Percentiles rank a stretch among this genome's conserved stretches.
Evolutionary conservation across 1,140 invertebrate species (phyloP).

Genomic region (Caenorhabditis tropicalis): DNA sequence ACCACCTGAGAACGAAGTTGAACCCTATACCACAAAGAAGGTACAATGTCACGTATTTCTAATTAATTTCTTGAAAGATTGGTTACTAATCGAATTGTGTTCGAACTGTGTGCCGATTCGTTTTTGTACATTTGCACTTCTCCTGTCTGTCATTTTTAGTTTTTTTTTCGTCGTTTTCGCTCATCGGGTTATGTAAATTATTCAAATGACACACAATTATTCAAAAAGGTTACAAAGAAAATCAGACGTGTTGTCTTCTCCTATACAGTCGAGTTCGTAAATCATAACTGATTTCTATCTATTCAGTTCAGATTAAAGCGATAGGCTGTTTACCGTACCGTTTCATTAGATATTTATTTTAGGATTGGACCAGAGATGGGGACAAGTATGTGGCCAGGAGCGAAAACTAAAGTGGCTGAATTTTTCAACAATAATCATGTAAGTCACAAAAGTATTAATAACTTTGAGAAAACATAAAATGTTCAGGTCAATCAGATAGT

Average conservation of each 20-base stretch:
- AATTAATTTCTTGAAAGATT: neutral
- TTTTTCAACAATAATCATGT: constrained; percentile 39
- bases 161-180: neutral
- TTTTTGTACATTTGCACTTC: constrained; percentile 21
- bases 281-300: constrained; percentile 30
- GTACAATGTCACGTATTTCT: neutral
- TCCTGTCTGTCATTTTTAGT: neutral
- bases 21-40: neutral
- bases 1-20: constrained; percentile 9
- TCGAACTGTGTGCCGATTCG: neutral
- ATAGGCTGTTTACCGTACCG: neutral
- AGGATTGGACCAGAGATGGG: neutral
- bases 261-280: neutral
- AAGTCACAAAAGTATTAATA: neutral
- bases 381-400: neutral
- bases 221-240: neutral
- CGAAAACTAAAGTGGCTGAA: neutral
- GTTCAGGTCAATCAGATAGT: constrained; percentile 10
- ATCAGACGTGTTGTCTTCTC: neutral
- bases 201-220: neutral
- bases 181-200: neutral
- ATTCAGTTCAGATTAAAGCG: neutral
- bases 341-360: neutral
- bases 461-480: neutral
- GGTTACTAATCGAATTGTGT: neutral